Percentiles rank a stretch among this genome's conserved stretches.
phyloP scores from a whole-genome alignment of 2,888 invertebrate species.

The Ditula angustiorana region DNA sequence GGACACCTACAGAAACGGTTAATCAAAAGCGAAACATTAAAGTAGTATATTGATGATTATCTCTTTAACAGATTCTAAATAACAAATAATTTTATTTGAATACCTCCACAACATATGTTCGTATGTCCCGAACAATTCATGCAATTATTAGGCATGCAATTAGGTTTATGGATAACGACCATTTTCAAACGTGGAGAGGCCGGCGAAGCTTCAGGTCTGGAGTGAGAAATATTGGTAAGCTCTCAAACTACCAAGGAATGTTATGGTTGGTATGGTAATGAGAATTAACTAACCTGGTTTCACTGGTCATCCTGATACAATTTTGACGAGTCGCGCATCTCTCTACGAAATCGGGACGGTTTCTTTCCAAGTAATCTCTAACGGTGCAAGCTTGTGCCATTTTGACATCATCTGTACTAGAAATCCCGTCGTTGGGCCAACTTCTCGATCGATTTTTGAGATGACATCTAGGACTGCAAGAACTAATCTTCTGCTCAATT shows the following conservation, averaged over 20 bases:
- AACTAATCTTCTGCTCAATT: conserved; percentile 55
- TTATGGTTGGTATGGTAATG: background rate
- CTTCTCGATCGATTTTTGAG: conserved; percentile 58
- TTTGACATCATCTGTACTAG: conserved; percentile 66
- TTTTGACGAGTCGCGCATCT: conserved; percentile 67
- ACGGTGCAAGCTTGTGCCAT: conserved; percentile 73
- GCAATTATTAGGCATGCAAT: no score
- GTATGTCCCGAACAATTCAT: conserved; percentile 57
- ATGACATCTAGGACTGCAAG: conserved; percentile 50
- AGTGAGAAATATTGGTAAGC: conserved; percentile 76
- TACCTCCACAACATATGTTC: conserved; percentile 69
- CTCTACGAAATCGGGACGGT: conserved; percentile 89
- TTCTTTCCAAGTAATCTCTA: conserved; percentile 89
- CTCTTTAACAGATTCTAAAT: conserved; percentile 10
- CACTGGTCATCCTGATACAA: conserved; percentile 69
- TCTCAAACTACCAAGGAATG: conserved; percentile 21
- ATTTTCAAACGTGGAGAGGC: conserved; percentile 66
- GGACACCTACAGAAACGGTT: conserved; percentile 61
- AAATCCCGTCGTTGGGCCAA: conserved; percentile 67
- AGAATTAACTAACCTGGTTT: conserved; percentile 64
- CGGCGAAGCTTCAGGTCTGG: conserved; percentile 60
- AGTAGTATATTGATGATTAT: background rate
- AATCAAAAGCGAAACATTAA: background rate
- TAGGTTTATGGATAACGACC: conserved; percentile 70
- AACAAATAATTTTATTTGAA: conserved; percentile 16